These are phyloP conservation scores for Pyrgilauda ruficollis DNA, from an alignment of 2,113 vertebrate genomes.

Conservation along the genomic window DNA sequence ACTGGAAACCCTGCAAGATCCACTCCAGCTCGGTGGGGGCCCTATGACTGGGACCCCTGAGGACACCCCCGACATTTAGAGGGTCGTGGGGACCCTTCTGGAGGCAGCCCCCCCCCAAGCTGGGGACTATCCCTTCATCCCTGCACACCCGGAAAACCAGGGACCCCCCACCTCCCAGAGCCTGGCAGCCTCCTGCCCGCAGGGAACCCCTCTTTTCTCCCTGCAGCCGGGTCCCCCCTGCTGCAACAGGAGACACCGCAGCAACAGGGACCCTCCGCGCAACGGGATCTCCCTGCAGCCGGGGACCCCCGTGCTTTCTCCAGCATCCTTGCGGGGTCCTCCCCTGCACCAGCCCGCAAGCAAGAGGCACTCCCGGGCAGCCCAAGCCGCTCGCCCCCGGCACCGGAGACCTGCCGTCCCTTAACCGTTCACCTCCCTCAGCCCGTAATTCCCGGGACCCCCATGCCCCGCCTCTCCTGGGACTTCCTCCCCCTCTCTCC, in stretches of 20 bases:
- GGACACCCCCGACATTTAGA: neutral
- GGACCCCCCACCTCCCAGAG: neutral
- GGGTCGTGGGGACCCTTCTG: too few species aligned
- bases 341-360: neutral
- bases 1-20: neutral
- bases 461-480: neutral
- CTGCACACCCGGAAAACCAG: neutral
- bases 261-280: too few species aligned
- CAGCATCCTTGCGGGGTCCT: neutral
- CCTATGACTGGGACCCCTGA: neutral
- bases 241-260: neutral
- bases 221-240: too few species aligned
- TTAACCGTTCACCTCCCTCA: neutral
- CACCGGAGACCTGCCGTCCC: neutral
- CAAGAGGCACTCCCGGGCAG: neutral
- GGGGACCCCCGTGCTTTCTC: neutral
- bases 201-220: neutral
- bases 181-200: too few species aligned
- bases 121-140: too few species aligned
- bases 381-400: too few species aligned
- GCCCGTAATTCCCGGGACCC: neutral
- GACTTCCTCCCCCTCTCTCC: neutral
- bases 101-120: accelerated
- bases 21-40: too few species aligned
- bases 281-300: too few species aligned